Conservation (phyloP, 1,140 invertebrate genomes). For the Neomicropteryx cornuta region DNA sequence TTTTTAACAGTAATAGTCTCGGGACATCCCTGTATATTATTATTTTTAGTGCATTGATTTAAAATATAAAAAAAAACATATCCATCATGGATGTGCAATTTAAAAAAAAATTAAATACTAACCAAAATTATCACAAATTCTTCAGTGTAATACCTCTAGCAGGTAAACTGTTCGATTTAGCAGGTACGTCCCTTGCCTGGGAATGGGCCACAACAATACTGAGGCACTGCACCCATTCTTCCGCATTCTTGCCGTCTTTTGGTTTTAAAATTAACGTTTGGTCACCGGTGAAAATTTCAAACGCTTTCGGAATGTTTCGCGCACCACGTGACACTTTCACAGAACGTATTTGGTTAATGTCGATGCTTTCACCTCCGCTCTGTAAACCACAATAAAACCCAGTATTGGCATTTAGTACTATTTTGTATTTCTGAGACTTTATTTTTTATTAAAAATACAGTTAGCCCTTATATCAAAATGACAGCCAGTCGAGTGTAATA, state of each 20-base stretch:
- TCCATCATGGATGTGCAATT: too few relatives aligned
- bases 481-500: too few relatives aligned
- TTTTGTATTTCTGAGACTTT: not conserved
- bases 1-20: too few relatives aligned
- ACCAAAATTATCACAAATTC: conserved; percentile 27
- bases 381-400: conserved; percentile 30
- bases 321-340: conserved; percentile 79
- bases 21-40: too few relatives aligned
- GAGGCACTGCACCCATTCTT: conserved; percentile 88
- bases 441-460: not conserved
- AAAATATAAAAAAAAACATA: too few relatives aligned
- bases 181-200: conserved; percentile 50
- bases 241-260: conserved; percentile 87
- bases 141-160: conserved; percentile 44
- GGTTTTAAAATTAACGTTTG: conserved; percentile 87
- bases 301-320: conserved; percentile 85
- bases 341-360: conserved; percentile 84
- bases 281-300: conserved; percentile 92
- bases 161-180: conserved; percentile 55
- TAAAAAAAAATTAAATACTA: too few relatives aligned
- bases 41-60: too few relatives aligned
- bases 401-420: not conserved
- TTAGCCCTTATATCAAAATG: not conserved
- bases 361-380: conserved; percentile 64
- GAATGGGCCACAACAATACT: conserved; percentile 81